A percentile compares a stretch with the other conserved stretches of the same genome.
Conservation (phyloP, 2,888 invertebrate species). For the Rhagium mordax region DNA sequence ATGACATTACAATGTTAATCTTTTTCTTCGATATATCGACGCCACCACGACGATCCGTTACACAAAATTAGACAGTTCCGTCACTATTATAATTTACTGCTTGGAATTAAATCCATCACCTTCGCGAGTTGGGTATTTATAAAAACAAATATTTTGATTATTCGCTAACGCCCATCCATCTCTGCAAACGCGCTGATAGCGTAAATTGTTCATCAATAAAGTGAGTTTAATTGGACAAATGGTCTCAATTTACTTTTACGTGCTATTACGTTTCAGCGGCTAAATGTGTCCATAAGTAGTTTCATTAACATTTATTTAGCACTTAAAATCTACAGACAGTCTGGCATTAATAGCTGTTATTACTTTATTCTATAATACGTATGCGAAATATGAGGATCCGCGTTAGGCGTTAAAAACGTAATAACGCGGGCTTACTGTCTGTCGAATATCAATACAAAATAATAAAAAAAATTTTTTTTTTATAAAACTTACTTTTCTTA, state of each 20-base stretch:
- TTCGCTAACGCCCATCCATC: neutral
- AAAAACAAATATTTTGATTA: neutral
- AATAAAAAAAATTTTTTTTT: no score
- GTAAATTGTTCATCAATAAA: slow-evolving; percentile 12
- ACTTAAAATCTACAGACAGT: slow-evolving; percentile 20
- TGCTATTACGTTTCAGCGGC: slow-evolving; percentile 3
- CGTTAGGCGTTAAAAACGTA: neutral
- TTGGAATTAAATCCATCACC: neutral
- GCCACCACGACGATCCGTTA: slow-evolving; percentile 9
- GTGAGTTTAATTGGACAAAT: slow-evolving; percentile 14
- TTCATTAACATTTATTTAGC: slow-evolving; percentile 21
- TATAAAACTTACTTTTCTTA: no score
- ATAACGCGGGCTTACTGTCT: no score
- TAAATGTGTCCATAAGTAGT: neutral
- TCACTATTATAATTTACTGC: slow-evolving; percentile 6
- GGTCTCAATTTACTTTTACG: slow-evolving; percentile 11
- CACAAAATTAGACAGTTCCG: slow-evolving; percentile 17
- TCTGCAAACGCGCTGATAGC: neutral
- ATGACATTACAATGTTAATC: slow-evolving; percentile 48
- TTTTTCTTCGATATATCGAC: slow-evolving; percentile 24
- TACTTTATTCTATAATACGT: slow-evolving; percentile 7
- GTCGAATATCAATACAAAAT: no score
- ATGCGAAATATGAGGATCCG: neutral
- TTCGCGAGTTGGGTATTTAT: neutral
- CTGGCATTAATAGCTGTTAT: slow-evolving; percentile 11